Evolutionary conservation across 1,140 invertebrate genomes (phyloP), one percentile per base, ranked within the genome.

Genomic region (Dendroctonus ponderosae): DNA sequence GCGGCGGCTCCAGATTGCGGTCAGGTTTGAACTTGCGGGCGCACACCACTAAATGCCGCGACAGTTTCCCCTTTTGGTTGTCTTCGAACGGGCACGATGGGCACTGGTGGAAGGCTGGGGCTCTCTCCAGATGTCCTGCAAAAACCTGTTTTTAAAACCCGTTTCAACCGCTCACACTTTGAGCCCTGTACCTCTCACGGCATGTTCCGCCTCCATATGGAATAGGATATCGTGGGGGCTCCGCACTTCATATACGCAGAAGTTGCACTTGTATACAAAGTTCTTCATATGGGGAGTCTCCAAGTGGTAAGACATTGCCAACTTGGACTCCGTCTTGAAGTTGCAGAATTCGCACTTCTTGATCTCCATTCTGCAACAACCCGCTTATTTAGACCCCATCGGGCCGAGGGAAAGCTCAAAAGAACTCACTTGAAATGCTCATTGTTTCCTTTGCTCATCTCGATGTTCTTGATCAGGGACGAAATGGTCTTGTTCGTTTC

Each of bases 71-170:
- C 79, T 96, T 97, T 62, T 92, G 91, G 76, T 94, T 95, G 73
- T 96, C 93, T 78, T 97, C 95, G 75, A 96, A 97, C 0, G 92
- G 90, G 83, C 96, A 98, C 75, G 94, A 92, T 0, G 92, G 88
- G 79, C 95, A 98, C 73, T 96, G 92, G 80, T 95, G 94, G 76
- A 91, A 92, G 0, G 91, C 87, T 41, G 91, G 88, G 7, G 93
- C 92, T 61, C 91, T 84, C 71, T 96, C 92, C 44, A 97, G 79
- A 66, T 90, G 85, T 8, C 91, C 65, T 67, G n/a, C 40, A 66
- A 66, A 64, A 50, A 7, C 12, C 11, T 0, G 49, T 62, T 92
- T 52, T 50, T 9, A 46, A 46, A 46, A 1, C 12, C 26, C 26
- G 26, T 26, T 26, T 26, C 26, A 26, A 26, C 1, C 26, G 26